Base-by-base conservation (phyloP, 2,888 invertebrate genomes). In the Rhagonycha lutea region DNA sequence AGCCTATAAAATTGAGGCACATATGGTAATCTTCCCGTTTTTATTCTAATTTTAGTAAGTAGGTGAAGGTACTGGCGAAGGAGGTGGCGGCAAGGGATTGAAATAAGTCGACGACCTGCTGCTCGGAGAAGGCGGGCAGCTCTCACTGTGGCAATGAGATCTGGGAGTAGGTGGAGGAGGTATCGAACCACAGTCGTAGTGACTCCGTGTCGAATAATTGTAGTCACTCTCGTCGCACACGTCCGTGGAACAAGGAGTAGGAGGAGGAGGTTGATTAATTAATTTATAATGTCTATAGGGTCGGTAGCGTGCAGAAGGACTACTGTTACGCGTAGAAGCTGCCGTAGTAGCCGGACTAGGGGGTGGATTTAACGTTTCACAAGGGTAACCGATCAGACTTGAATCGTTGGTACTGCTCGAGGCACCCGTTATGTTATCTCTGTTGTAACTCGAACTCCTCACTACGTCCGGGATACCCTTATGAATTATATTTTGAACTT, bases 201-300 rank as follows among this genome's bases (percentile, higher is more conserved):
- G 78, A 79, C 80, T 79, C 69, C 84, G 80, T 61, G 90, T 89
- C 11, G 92, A 91, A 82, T 92, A 93, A 85, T 92, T 93, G 74
- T 92, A 93, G 84, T 96, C 96, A 24, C 95, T 95, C 87, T 96
- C 96, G 86, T 96, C 96, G 83, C 96, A 97, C 80, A 97, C 95
- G 82, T 98, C 98, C 47, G 98, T 97, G 80, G 96, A 96, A 85
- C 97, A 98, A 0, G 98, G 98, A 23, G 98, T 98, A 11, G 97
- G 97, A 26, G 97, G 98, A 8, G 97, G 97, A 0, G 96, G 95
- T 86, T 95, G 94, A 88, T 93, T 94, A 78, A 94, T 94, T 80
- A 92, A 90, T 81, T 92, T 89, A 73, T 82, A 83, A 78, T 95
- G 94, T 26, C 94, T 90, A 87, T 94, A 94, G 2, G 95, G 93